A percentile compares a stretch with the other conserved stretches of the same genome.
Evolutionary conservation across 2,113 vertebrate genomes (phyloP).

Genomic region (Mohoua ochrocephala): DNA sequence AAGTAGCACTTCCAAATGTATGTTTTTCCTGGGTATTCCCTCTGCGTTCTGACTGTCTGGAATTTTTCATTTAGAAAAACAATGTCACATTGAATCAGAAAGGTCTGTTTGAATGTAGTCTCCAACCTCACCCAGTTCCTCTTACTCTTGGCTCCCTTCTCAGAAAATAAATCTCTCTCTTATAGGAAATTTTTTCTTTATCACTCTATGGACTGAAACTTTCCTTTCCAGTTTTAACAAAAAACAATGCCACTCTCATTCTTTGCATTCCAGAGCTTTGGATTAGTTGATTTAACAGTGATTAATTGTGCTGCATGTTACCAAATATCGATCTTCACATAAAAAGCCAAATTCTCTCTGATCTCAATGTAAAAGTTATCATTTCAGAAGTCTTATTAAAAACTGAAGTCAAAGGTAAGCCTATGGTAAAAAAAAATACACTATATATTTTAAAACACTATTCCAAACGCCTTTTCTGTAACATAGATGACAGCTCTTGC

Average conservation of each 20-base stretch:
- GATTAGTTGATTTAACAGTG: not conserved
- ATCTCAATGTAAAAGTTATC: not conserved
- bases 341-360: not conserved
- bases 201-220: not conserved
- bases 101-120: not conserved
- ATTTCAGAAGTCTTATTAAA: not conserved
- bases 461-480: not conserved
- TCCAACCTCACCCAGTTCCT: not conserved
- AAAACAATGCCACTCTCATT: not conserved
- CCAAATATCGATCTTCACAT: not conserved
- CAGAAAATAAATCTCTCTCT: not conserved
- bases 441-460: not conserved
- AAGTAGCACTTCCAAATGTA: conserved; percentile 19
- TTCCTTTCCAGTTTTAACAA: not conserved
- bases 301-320: not conserved
- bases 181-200: not conserved
- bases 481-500: not conserved
- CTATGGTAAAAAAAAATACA: not conserved
- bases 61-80: conserved; percentile 34
- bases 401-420: not conserved
- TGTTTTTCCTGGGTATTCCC: conserved; percentile 1
- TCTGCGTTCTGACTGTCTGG: conserved; percentile 42
- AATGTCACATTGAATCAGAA: conserved; percentile 27
- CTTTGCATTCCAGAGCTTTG: not conserved
- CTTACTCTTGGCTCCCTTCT: not conserved